These are phyloP conservation scores for Euura lappo DNA, from an alignment of 1,140 invertebrate species.

Conservation along the genomic window DNA sequence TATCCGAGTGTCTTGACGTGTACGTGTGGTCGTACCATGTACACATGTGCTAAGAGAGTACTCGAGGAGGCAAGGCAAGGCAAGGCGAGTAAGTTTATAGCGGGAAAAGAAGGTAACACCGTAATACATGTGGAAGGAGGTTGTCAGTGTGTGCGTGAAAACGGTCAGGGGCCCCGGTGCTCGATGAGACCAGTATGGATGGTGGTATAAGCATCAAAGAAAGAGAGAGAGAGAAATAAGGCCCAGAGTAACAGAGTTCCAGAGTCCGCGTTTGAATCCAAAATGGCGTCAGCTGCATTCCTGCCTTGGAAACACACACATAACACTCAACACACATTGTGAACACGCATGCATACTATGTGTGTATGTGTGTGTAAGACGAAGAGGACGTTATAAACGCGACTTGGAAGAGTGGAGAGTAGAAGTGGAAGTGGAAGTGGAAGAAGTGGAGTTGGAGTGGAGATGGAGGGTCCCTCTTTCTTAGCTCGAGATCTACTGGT, in stretches of 20 bases:
- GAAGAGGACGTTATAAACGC: no score
- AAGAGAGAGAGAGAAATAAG: no score
- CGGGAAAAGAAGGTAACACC: no score
- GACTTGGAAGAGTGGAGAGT: background rate
- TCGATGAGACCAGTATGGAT: background rate
- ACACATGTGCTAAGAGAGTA: no score
- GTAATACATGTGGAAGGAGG: no score
- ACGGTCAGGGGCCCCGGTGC: background rate
- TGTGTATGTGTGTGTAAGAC: background rate
- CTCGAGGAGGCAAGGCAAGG: no score
- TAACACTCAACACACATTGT: background rate
- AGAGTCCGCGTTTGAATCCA: background rate
- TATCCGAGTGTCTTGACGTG: no score
- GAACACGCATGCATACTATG: no score
- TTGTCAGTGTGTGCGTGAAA: background rate
- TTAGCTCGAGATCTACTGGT: background rate
- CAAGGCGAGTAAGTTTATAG: no score
- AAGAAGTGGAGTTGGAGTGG: background rate
- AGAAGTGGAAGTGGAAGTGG: background rate
- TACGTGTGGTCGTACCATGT: no score
- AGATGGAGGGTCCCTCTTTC: background rate
- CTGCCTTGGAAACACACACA: background rate
- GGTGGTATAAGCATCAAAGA: no score
- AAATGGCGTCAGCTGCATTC: slow-evolving; percentile 1
- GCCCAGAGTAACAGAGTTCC: no score